Evolutionary conservation across 2,888 invertebrate species (phyloP).

Genomic region (Eupithecia abbreviata): DNA sequence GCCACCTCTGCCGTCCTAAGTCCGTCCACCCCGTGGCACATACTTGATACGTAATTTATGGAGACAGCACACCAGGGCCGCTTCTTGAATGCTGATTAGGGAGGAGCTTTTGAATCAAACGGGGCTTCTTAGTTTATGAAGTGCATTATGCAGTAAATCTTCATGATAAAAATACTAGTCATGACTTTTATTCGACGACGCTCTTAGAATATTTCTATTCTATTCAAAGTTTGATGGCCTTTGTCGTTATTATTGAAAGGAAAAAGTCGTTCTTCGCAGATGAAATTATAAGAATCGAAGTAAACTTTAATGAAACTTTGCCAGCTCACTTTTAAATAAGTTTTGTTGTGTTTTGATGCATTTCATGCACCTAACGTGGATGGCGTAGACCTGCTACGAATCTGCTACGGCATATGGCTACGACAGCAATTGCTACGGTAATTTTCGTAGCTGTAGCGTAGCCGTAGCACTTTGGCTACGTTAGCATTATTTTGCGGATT

Average conservation of each 20-base stretch:
- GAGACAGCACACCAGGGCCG: conserved; percentile 71
- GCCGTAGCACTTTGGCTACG: neutral
- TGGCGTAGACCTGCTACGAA: conserved; percentile 5
- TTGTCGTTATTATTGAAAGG: neutral
- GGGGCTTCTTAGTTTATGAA: conserved; percentile 38
- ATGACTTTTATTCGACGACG: conserved; percentile 24
- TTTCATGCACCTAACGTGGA: neutral
- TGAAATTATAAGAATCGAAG: neutral
- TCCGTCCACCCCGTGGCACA: conserved; percentile 52
- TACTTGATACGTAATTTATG: conserved; percentile 81
- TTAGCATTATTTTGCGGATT: neutral
- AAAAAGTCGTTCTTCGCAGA: neutral
- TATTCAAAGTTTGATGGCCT: neutral
- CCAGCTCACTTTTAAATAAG: neutral
- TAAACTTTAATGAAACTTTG: neutral
- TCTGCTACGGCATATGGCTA: neutral
- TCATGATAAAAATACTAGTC: conserved; percentile 33
- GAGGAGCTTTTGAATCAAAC: conserved; percentile 58
- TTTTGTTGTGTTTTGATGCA: neutral
- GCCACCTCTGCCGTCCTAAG: conserved; percentile 18
- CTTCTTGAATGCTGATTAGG: conserved; percentile 79
- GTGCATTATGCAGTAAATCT: conserved; percentile 43
- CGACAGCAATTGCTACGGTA: neutral
- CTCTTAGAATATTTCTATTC: conserved; percentile 18
- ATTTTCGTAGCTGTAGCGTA: neutral